Conservation (phyloP, 2,113 vertebrate species). For the Myxocyprinus asiaticus region DNA sequence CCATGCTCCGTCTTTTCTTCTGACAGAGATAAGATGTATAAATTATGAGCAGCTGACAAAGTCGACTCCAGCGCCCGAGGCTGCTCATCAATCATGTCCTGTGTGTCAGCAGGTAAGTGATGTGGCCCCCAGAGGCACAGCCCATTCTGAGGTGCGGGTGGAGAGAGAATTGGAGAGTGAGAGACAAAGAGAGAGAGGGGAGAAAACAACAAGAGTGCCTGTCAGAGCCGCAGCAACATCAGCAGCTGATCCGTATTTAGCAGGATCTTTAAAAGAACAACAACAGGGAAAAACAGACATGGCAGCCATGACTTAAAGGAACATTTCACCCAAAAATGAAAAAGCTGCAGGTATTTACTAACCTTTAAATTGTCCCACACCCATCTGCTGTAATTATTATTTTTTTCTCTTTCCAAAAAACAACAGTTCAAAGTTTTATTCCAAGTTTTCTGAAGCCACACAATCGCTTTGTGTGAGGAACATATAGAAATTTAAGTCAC, state of each 20-base stretch:
- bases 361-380: neutral
- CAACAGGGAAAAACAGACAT: conserved; percentile 36
- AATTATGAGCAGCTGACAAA: conserved; percentile 99
- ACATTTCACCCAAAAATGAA: neutral
- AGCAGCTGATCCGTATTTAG: conserved; percentile 90
- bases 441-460: no score
- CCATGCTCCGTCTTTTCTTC: conserved; percentile 86
- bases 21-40: conserved; percentile 99
- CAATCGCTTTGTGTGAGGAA: no score
- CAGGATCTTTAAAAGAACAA: conserved; percentile 75
- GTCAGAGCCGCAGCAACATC: conserved; percentile 68
- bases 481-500: no score
- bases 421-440: no score
- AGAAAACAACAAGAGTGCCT: neutral
- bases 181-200: conserved; percentile 51
- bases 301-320: conserved; percentile 35
- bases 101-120: conserved; percentile 98
- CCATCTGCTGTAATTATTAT: no score
- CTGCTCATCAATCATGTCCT: conserved; percentile 98
- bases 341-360: neutral
- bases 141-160: conserved; percentile 83
- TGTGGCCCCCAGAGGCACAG: conserved; percentile 88
- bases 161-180: conserved; percentile 58
- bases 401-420: no score
- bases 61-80: conserved; percentile 94